Conservation (phyloP, 2,797 vertebrate genomes). For the Mormyrus hasselquistii region DNA sequence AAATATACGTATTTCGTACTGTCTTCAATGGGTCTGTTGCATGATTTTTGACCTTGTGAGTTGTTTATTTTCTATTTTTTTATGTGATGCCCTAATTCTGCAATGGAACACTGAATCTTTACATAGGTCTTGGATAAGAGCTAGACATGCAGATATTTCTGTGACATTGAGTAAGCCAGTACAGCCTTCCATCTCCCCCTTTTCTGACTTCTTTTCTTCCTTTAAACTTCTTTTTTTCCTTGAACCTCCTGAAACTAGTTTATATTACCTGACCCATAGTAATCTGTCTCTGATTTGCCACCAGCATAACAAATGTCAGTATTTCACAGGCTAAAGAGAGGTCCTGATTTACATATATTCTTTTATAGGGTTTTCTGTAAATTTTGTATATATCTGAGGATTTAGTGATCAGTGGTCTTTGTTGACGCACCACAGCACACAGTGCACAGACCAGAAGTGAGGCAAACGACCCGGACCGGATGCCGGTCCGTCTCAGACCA, state of each 20-base stretch:
- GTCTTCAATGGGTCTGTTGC: neutral
- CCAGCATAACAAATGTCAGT: neutral
- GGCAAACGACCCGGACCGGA: neutral
- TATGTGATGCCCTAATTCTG: neutral
- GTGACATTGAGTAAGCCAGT: neutral
- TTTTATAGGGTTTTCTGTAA: neutral
- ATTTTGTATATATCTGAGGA: neutral
- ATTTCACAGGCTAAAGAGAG: neutral
- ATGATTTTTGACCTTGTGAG: neutral
- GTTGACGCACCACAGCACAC: neutral
- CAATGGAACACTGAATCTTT: neutral
- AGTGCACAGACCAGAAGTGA: neutral
- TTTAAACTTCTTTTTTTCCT: neutral
- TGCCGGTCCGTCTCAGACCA: neutral
- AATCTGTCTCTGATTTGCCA: neutral
- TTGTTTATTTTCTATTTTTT: neutral
- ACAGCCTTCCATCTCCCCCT: neutral
- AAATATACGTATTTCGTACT: neutral
- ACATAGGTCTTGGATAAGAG: neutral
- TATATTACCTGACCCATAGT: neutral
- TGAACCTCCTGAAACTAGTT: neutral
- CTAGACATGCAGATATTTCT: neutral
- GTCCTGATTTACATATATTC: neutral
- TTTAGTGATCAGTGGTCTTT: neutral
- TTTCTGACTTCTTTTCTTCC: neutral